Conservation (phyloP, 2,888 invertebrate genomes). For the Slavum lentiscoides region DNA sequence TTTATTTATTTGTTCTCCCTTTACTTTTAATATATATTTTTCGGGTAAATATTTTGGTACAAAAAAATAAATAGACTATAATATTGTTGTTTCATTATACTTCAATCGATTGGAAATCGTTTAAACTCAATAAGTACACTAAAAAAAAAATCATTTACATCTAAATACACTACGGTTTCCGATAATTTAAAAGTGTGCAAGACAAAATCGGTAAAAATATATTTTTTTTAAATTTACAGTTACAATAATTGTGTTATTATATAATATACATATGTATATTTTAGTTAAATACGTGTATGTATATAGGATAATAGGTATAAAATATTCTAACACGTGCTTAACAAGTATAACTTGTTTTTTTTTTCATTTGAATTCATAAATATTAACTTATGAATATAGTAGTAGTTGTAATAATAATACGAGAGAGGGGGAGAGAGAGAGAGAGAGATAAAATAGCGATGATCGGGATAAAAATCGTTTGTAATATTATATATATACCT, state of each 20-base stretch:
- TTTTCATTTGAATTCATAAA: neutral
- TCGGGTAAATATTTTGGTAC: neutral
- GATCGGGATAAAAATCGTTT: conserved; percentile 10
- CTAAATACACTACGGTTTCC: no score
- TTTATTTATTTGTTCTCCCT: neutral
- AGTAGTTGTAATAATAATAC: neutral
- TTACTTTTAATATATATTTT: neutral
- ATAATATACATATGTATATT: no score
- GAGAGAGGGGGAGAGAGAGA: no score
- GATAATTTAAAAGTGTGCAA: no score
- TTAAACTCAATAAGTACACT: no score
- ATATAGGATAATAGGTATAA: neutral
- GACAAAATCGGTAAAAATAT: no score
- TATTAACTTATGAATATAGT: neutral
- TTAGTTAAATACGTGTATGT: neutral
- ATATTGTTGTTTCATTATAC: no score
- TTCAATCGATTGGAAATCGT: no score
- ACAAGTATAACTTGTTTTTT: neutral
- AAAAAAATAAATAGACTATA: neutral
- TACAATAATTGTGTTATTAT: no score
- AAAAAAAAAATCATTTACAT: no score
- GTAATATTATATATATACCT: neutral
- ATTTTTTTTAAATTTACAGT: no score
- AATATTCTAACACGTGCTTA: neutral
- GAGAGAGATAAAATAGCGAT: neutral